Percentiles rank a stretch among this genome's conserved stretches.
Evolutionary conservation across 2,888 invertebrate genomes (phyloP).

Genomic region (Herminia tarsipennalis): DNA sequence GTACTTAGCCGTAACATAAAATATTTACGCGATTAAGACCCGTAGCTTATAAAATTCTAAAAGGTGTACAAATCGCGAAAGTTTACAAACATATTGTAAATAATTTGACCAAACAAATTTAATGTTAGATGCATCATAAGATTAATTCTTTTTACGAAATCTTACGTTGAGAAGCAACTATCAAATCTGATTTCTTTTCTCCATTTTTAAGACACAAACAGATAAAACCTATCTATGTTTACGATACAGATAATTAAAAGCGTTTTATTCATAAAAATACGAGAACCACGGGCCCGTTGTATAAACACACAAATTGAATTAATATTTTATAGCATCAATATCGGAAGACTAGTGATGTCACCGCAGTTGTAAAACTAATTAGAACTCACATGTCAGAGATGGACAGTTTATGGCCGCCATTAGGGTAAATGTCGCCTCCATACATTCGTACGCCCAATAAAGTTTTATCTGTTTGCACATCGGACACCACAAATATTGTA

Average conservation of each 20-base stretch:
- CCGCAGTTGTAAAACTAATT: constrained; percentile 63
- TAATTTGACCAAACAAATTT: no score
- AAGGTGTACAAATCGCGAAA: no score
- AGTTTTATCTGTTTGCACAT: constrained; percentile 37
- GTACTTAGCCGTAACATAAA: no score
- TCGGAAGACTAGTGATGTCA: constrained; percentile 51
- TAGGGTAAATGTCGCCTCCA: constrained; percentile 42
- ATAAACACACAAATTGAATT: constrained; percentile 56
- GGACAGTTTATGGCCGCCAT: constrained; percentile 50
- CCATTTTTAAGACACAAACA: neutral
- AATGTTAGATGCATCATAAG: no score
- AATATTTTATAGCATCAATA: constrained; percentile 52
- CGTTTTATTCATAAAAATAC: constrained; percentile 34
- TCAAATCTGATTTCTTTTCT: neutral
- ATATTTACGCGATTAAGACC: no score
- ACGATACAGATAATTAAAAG: constrained; percentile 46
- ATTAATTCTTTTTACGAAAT: no score
- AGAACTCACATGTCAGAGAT: constrained; percentile 56
- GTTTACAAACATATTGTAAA: no score
- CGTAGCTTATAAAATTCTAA: no score
- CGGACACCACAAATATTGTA: constrained; percentile 34
- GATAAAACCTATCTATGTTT: constrained; percentile 6
- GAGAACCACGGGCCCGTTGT: constrained; percentile 15
- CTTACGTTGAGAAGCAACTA: neutral
- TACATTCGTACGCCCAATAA: constrained; percentile 28